Conservation (phyloP, 2,888 invertebrate species). For the Dasysyrphus tricinctus region DNA sequence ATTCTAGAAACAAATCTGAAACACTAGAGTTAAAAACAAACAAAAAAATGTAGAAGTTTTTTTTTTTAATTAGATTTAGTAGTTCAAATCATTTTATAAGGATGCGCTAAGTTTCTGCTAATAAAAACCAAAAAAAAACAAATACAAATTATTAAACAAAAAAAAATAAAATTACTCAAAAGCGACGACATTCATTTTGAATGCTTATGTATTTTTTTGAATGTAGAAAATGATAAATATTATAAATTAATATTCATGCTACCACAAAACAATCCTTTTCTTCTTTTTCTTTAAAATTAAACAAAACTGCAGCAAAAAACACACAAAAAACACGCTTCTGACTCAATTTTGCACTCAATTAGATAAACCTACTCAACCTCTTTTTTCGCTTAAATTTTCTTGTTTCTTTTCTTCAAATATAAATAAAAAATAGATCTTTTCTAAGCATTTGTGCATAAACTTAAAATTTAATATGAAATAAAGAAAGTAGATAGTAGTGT, state of each 20-base stretch:
- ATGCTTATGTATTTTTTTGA: conserved; percentile 47
- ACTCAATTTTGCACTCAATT: conserved; percentile 62
- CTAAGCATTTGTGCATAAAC: conserved; percentile 40
- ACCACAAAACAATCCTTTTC: conserved; percentile 56
- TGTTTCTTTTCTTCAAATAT: conserved; percentile 9
- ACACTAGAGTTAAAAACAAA: conserved; percentile 27
- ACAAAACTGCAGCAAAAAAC: conserved; percentile 57
- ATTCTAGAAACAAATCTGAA: conserved; percentile 38
- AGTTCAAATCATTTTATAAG: conserved; percentile 59
- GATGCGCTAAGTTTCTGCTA: conserved; percentile 75
- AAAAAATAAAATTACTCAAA: conserved; percentile 24
- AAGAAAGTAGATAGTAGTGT: conserved; percentile 1
- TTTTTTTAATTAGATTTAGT: conserved; percentile 61
- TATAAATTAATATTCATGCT: conserved; percentile 51
- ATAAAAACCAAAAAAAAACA: conserved; percentile 47
- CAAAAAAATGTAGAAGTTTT: conserved; percentile 48
- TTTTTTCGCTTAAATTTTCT: conserved; percentile 39
- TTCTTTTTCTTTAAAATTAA: conserved; percentile 31
- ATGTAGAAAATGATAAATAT: conserved; percentile 45
- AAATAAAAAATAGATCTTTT: conserved; percentile 9
- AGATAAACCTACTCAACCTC: conserved; percentile 13
- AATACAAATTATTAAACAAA: conserved; percentile 1
- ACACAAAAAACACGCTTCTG: conserved; percentile 67
- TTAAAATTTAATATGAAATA: neutral
- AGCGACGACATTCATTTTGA: conserved; percentile 58